phyloP scores from a whole-genome alignment of 1,140 invertebrate genomes.

The Cydia strobilella region DNA sequence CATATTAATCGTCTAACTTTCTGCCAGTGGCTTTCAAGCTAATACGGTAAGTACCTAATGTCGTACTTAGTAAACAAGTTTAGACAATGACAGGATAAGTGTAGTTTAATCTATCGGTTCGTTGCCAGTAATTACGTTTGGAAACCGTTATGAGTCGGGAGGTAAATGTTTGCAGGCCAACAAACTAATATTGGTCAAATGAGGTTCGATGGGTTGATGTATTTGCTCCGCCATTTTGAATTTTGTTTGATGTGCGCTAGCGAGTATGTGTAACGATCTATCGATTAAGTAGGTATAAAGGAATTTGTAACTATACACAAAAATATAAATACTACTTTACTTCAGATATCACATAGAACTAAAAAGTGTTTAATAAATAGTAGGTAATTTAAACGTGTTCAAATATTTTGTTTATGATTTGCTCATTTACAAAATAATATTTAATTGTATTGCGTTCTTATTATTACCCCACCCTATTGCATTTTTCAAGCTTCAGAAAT shows the following conservation, averaged over 20 bases:
- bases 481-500: no score
- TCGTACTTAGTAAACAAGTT: neutral
- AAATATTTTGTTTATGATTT: no score
- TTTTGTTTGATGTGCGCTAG: neutral
- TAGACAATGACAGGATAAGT: conserved; percentile 18
- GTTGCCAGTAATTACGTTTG: conserved; percentile 14
- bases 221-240: conserved; percentile 12
- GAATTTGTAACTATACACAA: no score
- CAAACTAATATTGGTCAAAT: conserved; percentile 8
- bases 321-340: no score
- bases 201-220: conserved; percentile 14
- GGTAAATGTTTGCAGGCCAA: conserved; percentile 2
- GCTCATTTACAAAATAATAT: no score
- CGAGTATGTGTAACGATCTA: no score
- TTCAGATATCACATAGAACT: no score
- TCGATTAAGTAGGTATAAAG: no score
- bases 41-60: neutral
- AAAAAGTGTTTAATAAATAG: no score
- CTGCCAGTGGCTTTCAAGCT: neutral
- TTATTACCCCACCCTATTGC: no score
- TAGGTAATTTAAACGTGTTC: no score
- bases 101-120: conserved; percentile 25
- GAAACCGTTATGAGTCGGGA: conserved; percentile 21
- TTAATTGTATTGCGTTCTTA: no score
- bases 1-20: neutral